Conservation (phyloP, 2,888 invertebrate genomes). For the Pachymerium ferrugineum region DNA sequence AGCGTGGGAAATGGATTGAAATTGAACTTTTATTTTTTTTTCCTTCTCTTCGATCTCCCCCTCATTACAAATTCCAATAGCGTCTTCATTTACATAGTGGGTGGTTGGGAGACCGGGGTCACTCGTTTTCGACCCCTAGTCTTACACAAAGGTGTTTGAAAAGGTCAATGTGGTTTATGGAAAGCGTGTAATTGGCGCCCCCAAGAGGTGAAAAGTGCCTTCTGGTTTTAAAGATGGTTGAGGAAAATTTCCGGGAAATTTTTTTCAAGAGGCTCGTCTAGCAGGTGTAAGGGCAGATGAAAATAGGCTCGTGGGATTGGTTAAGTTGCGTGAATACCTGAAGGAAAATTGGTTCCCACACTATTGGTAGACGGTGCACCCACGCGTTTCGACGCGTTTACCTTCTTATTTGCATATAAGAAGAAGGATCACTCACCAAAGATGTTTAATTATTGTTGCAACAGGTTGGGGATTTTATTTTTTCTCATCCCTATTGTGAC, state of each 20-base stretch:
- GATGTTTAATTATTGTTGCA: too few relatives aligned
- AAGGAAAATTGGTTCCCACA: background rate
- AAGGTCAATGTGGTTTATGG: background rate
- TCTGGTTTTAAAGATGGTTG: too few relatives aligned
- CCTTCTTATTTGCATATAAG: too few relatives aligned
- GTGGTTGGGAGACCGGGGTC: background rate
- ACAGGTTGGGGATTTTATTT: background rate
- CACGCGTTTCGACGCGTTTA: too few relatives aligned
- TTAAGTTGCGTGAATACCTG: background rate
- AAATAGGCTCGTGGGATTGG: too few relatives aligned
- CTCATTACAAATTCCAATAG: background rate
- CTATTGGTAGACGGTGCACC: conserved; percentile 3
- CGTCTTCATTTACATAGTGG: background rate
- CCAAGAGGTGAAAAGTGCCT: background rate
- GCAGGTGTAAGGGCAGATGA: background rate
- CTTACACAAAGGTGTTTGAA: background rate
- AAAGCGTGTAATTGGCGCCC: conserved; percentile 3
- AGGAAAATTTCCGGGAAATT: background rate
- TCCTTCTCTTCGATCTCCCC: background rate
- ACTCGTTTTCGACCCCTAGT: background rate
- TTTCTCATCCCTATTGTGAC: background rate
- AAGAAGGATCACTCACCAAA: too few relatives aligned
- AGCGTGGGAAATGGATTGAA: conserved; percentile 13
- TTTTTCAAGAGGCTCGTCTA: background rate
- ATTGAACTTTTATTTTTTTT: background rate